Percentiles rank a stretch among this genome's conserved stretches.
phyloP scores from a whole-genome alignment of 2,113 vertebrate species.

The Chaenocephalus aceratus region DNA sequence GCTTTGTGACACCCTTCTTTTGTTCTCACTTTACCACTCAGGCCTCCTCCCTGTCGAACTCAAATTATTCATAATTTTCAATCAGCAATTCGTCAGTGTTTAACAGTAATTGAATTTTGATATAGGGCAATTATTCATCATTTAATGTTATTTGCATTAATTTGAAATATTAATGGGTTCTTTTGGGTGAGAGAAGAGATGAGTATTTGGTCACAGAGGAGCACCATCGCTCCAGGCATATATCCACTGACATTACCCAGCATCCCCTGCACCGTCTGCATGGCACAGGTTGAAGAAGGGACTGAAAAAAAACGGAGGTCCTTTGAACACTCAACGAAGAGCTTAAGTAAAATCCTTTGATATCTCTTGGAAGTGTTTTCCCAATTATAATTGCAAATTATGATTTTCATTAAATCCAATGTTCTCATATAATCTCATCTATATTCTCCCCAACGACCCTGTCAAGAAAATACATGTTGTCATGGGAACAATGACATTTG shows the following conservation, averaged over 20 bases:
- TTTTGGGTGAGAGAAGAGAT: constrained; percentile 57
- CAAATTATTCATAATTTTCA: constrained; percentile 69
- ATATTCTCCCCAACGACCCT: background rate
- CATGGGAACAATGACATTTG: background rate
- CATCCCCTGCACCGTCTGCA: constrained; percentile 18
- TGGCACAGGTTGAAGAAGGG: background rate
- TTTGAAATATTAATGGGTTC: constrained; percentile 72
- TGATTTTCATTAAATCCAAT: constrained; percentile 19
- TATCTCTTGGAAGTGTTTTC: constrained; percentile 2
- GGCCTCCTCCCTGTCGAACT: constrained; percentile 24
- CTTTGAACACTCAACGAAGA: constrained; percentile 7
- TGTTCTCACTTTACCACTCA: constrained; percentile 25
- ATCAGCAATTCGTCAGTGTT: constrained; percentile 65
- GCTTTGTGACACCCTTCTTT: constrained; percentile 39
- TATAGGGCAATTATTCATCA: constrained; percentile 73
- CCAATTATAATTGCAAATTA: constrained; percentile 47
- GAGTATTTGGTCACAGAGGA: constrained; percentile 72
- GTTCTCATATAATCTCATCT: constrained; percentile 20
- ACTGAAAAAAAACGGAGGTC: background rate
- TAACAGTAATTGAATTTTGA: constrained; percentile 74
- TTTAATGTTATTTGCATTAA: constrained; percentile 74
- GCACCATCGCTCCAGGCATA: constrained; percentile 51
- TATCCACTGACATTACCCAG: constrained; percentile 43
- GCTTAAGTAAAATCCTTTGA: constrained; percentile 38
- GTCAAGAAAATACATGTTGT: background rate